Evolutionary conservation across 2,113 vertebrate genomes (phyloP), one percentile per base, ranked within the genome.

Genomic region (Platichthys flesus): DNA sequence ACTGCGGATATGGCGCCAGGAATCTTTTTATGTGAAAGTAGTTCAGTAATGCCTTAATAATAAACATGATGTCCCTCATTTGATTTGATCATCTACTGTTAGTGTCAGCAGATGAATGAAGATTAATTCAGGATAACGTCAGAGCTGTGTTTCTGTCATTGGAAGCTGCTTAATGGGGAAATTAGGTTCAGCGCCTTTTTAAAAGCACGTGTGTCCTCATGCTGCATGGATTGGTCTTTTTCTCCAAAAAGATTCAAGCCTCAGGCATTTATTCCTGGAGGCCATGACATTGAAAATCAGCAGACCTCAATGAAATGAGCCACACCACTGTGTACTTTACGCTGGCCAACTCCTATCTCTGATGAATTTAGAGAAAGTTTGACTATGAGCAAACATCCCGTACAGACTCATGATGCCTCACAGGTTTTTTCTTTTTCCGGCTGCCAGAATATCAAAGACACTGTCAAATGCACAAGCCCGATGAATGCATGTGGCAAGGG

Each of bases 191-290:
- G 62, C 13, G 12, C 65, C 6, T 67, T 65, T 67, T 85, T 73
- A 4, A 55, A 56, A 73, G 45, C 67, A 52, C 31, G 6, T 0
- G 23, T 74, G 68, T 77, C 31, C 67, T 74, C 69, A 28, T 31
- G 68, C 76, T 85, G 56, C 37, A 67, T 66, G 49, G 49, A 69
- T 86, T 15, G 26, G 64, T 52, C 63, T 35, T 14, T 78, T 71
- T 69, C 82, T 74, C 54, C 20, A 82, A 87, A 89, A 84, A 82
- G 71, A 84, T 74, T 51, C 2, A n/a, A 79, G 75, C 85, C 83
- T 23, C 23, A 23, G 77, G 79, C 45, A 0, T 57, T 24, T 18
- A 12, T 71, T 55, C 21, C 4, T 56, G 28, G 74, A n/a, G 35
- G 61, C 59, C 24, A 26, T 62, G 74, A 71, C 79, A 71, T 5